phyloP scores from a whole-genome alignment of 2,113 vertebrate species.

The Lonchura striata region DNA sequence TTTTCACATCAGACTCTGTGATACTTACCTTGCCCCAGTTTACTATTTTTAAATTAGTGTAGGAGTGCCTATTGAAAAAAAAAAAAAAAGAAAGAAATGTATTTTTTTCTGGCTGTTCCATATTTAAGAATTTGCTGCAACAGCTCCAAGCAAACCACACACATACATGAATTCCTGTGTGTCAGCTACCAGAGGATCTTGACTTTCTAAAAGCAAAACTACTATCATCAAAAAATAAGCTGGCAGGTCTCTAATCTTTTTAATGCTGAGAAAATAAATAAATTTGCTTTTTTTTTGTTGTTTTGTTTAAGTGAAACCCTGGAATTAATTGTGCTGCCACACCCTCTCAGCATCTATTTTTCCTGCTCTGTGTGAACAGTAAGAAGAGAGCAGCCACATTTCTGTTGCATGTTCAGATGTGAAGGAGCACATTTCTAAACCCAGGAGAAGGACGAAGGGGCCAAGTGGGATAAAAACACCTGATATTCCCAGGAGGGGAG shows the following conservation, averaged over 20 bases:
- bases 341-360: not conserved
- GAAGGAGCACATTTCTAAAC: not conserved
- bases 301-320: not conserved
- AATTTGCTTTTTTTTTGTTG: not conserved
- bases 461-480: not conserved
- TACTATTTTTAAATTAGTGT: conserved; percentile 37
- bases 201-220: not conserved
- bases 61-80: not conserved
- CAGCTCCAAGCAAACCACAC: not conserved
- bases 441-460: not conserved
- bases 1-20: not conserved
- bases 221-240: not conserved
- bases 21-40: conserved; percentile 29
- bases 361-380: not conserved
- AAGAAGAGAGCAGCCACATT: not conserved
- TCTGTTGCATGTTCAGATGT: not conserved
- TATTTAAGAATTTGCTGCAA: conserved; percentile 4
- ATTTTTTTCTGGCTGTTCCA: not conserved
- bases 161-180: not conserved
- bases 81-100: not conserved
- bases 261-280: not conserved
- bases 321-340: not conserved
- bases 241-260: not conserved
- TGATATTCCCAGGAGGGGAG: not conserved
- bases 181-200: not conserved